Conservation (phyloP, 2,888 invertebrate genomes). For the Hybos culiciformis region DNA sequence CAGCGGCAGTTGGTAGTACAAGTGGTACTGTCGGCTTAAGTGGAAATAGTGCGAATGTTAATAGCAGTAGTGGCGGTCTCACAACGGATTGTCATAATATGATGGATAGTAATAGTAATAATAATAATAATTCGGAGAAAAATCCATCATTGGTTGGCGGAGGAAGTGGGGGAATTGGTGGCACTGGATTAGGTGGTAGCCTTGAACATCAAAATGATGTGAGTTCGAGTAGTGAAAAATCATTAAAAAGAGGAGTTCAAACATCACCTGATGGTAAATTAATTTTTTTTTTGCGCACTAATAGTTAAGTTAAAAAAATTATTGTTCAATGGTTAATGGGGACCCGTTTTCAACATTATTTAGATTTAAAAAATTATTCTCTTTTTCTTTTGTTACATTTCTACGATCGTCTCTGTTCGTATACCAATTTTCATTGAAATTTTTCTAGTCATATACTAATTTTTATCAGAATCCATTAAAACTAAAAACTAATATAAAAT, state of each 20-base stretch:
- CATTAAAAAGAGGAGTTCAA: conserved; percentile 73
- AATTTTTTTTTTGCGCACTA: conserved; percentile 10
- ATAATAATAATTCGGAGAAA: conserved; percentile 22
- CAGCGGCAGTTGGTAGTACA: conserved; percentile 32
- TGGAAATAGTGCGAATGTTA: conserved; percentile 20
- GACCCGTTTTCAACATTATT: no score
- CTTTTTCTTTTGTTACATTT: no score
- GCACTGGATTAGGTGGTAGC: conserved; percentile 24
- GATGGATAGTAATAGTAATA: conserved; percentile 20
- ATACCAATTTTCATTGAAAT: no score
- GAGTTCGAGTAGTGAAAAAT: conserved; percentile 38
- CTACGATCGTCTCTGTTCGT: no score
- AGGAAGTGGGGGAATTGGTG: conserved; percentile 20
- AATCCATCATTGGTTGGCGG: conserved; percentile 15
- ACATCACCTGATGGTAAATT: conserved; percentile 78
- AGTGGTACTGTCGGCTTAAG: neutral
- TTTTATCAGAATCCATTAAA: no score
- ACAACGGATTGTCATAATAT: no score
- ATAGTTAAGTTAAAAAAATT: conserved; percentile 7
- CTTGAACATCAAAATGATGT: conserved; percentile 32
- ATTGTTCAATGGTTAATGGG: no score
- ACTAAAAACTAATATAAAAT: no score
- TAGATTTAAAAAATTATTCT: no score
- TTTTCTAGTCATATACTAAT: no score
- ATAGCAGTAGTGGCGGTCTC: no score